phyloP scores from a whole-genome alignment of 2,113 vertebrate genomes.

The Campylomormyrus tamandua region DNA sequence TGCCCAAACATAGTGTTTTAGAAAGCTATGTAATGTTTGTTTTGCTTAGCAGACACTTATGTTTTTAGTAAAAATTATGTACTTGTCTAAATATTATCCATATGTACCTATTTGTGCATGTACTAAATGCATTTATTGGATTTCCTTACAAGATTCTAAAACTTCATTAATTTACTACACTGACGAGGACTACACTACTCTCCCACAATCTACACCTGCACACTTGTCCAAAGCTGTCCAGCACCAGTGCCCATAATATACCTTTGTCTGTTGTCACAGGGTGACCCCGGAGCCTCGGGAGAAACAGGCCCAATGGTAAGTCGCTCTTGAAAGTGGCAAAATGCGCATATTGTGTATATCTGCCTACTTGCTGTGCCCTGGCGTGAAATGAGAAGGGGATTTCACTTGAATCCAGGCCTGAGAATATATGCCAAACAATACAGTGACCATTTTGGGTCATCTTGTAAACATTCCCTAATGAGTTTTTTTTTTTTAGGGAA shows the following conservation, averaged over 20 bases:
- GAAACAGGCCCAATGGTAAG: conserved; percentile 74
- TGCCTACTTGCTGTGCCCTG: neutral
- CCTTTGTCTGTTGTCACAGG: conserved; percentile 55
- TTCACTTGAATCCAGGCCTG: neutral
- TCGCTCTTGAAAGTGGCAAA: conserved; percentile 1
- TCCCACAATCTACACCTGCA: neutral
- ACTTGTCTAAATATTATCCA: neutral
- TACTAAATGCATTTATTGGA: neutral
- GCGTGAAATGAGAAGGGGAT: neutral
- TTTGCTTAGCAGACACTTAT: neutral
- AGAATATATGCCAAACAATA: neutral
- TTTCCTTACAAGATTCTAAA: neutral
- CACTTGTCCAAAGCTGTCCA: neutral
- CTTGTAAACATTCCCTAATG: neutral
- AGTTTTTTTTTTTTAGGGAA: neutral
- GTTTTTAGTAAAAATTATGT: neutral
- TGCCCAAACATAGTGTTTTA: neutral
- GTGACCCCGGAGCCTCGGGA: conserved; percentile 81
- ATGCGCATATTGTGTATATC: neutral
- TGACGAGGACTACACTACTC: neutral
- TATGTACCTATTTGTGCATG: neutral
- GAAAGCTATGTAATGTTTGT: neutral
- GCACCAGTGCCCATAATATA: neutral
- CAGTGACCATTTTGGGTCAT: neutral
- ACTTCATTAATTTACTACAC: neutral